Evolutionary conservation across 2,888 invertebrate genomes (phyloP), one percentile per base, ranked within the genome.

Genomic region (Stegophylla sp.): DNA sequence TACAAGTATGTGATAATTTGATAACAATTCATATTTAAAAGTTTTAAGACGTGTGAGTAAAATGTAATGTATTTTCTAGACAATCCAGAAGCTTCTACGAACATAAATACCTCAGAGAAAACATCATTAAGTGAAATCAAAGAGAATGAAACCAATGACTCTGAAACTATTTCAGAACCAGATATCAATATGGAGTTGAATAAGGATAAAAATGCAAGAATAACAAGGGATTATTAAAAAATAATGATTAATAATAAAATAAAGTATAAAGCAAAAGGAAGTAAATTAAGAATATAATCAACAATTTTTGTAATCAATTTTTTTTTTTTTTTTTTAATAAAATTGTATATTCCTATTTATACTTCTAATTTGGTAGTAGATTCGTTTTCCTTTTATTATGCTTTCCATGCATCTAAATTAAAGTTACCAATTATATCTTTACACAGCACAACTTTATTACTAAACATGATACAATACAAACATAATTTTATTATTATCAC

Each of bases 1-100:
- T 87, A 69, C 82, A 83, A 83, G 84, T 84, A n/a, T n/a, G n/a
- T n/a, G n/a, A n/a, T n/a, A 66, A 64, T 64, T 23, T 20, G 23
- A 20, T 56, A 28, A n/a, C n/a, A 15, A 4, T 34, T 17, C 20
- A 51, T 5, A 20, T 48, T 23, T 26, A 26, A 28, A 26, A n/a
- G 3, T 56, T n/a, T n/a, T n/a, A 61, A 73, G 53, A 23, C 53
- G 1, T 71, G 34, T 12, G 2, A n/a, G 17, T 53, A 4, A n/a
- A 15, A 26, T 26, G 12, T 15, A 26, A 17, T 15, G 56, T 43
- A 17, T 26, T 56, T 34, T 59, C 26, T 74, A 75, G 63, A 17
- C 17, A 64, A 63, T 17, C 23, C 51, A 28, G 4, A 74, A 28
- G 5, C 43, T n/a, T 17, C 15, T n/a, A n/a, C n/a, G 7, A 56